Base-by-base conservation (phyloP, 2,888 invertebrate genomes). In the Lithosia quadra region DNA sequence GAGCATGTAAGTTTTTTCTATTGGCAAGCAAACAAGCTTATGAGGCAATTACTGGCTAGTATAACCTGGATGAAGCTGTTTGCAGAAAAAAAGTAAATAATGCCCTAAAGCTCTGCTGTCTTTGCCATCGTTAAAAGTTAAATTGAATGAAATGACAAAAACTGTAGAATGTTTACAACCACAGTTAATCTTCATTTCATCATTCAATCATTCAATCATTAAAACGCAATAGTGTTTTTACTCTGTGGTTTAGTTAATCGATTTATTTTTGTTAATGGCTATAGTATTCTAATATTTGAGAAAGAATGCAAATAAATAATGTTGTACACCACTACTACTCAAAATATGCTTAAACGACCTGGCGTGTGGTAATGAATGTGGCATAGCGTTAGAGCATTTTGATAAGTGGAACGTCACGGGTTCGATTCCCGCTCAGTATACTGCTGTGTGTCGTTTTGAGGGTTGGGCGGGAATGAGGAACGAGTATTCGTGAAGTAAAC, bases 41-140 rank as follows among this genome's bases (percentile, higher is more conserved):
- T 84, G 88, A 84, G 88, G 90, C 87, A 85, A 89, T 83, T 89
- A 90, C 85, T 83, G 84, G 84, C 84, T 82, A 72, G 81, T 82
- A 84, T 79, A 80, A 77, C 79, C 78, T 79, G 78, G 84, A 90
- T 90, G 86, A 88, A 89, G 89, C 88, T 85, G 89, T 90, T 84
- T 81, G 60, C 67, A 63, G 71, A 75, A 76, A 84, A 88, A 28
- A 88, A 82, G 84, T 82, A 72, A 74, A 77, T 77, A 82, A 79
- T 72, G 72, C 69, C 68, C 58, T 58, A 64, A 73, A 73, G 72
- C 65, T 70, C 71, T 77, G 71, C 71, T 68, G 64, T 69, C 67
- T 72, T 68, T 67, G 67, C 66, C 28, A 56, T 69, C 18, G 66
- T 73, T 82, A 84, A 81, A 82, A 77, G 75, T 71, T 71, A 78